Evolutionary conservation across 2,113 vertebrate genomes (phyloP).

Genomic region (Hipposideros armiger): DNA sequence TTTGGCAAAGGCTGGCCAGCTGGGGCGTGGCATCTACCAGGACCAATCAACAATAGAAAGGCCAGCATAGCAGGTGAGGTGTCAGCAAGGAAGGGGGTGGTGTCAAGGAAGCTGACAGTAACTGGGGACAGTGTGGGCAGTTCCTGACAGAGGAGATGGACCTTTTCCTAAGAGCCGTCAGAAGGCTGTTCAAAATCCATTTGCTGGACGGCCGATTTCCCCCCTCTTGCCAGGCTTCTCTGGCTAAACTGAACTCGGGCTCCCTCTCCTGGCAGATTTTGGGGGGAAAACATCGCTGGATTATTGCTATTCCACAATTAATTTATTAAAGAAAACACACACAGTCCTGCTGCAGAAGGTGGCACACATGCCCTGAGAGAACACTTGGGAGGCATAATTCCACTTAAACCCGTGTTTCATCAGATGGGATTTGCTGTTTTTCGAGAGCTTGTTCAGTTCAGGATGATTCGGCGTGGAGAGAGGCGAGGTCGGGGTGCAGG

Average conservation of each 20-base stretch:
- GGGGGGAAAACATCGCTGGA: background rate
- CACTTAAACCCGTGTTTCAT: background rate
- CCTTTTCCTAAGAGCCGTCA: background rate
- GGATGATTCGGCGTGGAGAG: accelerated
- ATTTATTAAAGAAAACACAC: background rate
- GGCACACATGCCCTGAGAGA: accelerated
- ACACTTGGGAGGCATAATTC: background rate
- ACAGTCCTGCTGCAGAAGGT: background rate
- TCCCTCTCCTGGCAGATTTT: conserved; percentile 52
- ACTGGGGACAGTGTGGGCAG: background rate
- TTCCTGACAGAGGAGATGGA: accelerated
- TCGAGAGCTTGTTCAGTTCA: background rate
- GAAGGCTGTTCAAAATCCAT: background rate
- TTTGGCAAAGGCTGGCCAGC: background rate
- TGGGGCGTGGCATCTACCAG: background rate
- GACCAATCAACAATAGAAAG: background rate
- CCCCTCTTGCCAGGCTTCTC: background rate
- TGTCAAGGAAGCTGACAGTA: background rate
- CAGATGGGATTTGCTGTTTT: background rate
- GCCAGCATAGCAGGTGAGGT: background rate
- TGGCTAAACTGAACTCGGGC: background rate
- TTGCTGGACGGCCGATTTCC: accelerated
- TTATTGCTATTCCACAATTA: background rate
- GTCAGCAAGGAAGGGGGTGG: background rate
- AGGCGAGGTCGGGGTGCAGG: background rate